Conservation (phyloP, 2,797 vertebrate species). For the Rhabdophis nuchalis region DNA sequence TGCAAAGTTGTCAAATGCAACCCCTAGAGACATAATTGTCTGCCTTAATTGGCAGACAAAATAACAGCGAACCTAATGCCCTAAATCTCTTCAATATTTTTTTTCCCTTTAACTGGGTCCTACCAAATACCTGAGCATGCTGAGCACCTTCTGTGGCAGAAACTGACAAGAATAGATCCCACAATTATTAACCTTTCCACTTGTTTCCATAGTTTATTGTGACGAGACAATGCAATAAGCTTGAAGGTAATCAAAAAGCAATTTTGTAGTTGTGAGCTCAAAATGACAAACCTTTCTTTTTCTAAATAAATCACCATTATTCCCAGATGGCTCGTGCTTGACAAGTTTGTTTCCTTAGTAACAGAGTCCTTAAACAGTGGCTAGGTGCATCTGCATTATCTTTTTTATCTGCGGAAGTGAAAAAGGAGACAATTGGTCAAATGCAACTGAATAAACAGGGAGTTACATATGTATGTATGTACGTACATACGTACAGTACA, state of each 20-base stretch:
- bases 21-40: neutral
- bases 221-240: slow-evolving; percentile 79
- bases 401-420: slow-evolving; percentile 55
- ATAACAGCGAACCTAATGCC: slow-evolving; percentile 1
- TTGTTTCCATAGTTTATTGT: slow-evolving; percentile 77
- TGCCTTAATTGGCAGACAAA: neutral
- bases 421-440: slow-evolving; percentile 54
- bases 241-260: slow-evolving; percentile 78
- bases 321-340: slow-evolving; percentile 71
- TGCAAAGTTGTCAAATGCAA: neutral
- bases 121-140: slow-evolving; percentile 32
- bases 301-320: slow-evolving; percentile 80
- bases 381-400: slow-evolving; percentile 55
- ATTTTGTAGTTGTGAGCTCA: slow-evolving; percentile 76
- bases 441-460: neutral
- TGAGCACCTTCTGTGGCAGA: slow-evolving; percentile 58
- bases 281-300: slow-evolving; percentile 77
- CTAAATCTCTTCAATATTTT: slow-evolving; percentile 24
- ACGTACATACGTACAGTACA: neutral
- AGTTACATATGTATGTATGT: neutral
- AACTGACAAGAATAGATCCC: slow-evolving; percentile 68
- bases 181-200: slow-evolving; percentile 76
- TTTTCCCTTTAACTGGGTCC: slow-evolving; percentile 1
- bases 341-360: slow-evolving; percentile 80
- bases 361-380: slow-evolving; percentile 69